These are phyloP conservation scores for Bombylius major DNA, from an alignment of 2,888 invertebrate species.

Conservation along the genomic window DNA sequence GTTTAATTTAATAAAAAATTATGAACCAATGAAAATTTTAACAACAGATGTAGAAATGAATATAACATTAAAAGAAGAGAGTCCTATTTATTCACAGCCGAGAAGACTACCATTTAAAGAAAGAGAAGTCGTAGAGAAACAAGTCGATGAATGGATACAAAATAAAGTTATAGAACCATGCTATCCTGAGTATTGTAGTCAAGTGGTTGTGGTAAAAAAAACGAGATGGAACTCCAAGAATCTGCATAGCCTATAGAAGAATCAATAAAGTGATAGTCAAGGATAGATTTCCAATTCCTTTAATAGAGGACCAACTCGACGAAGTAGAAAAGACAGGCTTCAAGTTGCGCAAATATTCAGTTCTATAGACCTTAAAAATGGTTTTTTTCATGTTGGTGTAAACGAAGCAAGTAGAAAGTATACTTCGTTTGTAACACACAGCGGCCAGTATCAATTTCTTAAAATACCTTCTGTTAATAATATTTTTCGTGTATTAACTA, in stretches of 20 bases:
- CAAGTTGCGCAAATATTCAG: too few species aligned
- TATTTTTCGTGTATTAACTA: conserved; percentile 2
- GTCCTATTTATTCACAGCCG: conserved; percentile 2
- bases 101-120: conserved; percentile 9
- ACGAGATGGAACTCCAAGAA: conserved; percentile 7
- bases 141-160: too few species aligned
- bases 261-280: conserved; percentile 1
- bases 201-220: conserved; percentile 9
- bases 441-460: conserved; percentile 23
- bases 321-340: too few species aligned
- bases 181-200: conserved; percentile 8
- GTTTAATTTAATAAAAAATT: background rate
- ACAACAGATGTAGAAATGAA: conserved; percentile 10
- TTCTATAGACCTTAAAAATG: too few species aligned
- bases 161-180: conserved; percentile 5
- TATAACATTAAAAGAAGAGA: conserved; percentile 9
- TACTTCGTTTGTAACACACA: too few species aligned
- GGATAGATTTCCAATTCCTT: conserved; percentile 8
- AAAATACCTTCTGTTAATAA: conserved; percentile 23
- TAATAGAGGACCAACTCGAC: background rate
- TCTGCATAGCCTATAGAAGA: conserved; percentile 2
- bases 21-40: background rate
- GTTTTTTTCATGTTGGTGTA: too few species aligned
- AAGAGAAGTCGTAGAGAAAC: conserved; percentile 6
- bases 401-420: too few species aligned